Evolutionary conservation across 2,888 invertebrate genomes (phyloP).

Genomic region (Scaptomyza reducta): DNA sequence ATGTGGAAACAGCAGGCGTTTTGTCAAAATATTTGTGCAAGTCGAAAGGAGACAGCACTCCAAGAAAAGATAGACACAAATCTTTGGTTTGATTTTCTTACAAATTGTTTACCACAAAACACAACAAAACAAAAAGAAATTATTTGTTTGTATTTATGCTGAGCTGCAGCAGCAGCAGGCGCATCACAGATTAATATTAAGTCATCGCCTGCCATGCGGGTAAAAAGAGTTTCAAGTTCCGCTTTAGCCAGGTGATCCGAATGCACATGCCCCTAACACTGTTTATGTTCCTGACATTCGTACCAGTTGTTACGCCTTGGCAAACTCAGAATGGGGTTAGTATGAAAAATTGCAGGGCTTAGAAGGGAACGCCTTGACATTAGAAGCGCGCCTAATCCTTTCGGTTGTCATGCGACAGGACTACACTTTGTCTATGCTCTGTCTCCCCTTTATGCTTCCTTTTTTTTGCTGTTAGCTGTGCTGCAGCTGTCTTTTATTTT

Average conservation of each 20-base stretch:
- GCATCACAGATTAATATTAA: conserved; percentile 65
- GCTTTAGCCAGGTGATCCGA: conserved; percentile 40
- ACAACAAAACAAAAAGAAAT: conserved; percentile 20
- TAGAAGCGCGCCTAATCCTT: conserved; percentile 65
- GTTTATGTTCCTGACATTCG: conserved; percentile 10
- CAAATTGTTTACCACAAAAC: conserved; percentile 67
- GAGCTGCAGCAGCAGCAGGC: conserved; percentile 15
- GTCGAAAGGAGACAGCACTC: conserved; percentile 49
- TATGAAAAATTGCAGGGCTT: conserved; percentile 65
- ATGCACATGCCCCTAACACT: not conserved
- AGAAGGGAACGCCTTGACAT: conserved; percentile 45
- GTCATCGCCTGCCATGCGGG: conserved; percentile 46
- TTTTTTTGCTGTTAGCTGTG: too few relatives aligned
- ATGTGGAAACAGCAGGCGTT: conserved; percentile 82
- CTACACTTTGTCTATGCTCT: conserved; percentile 2
- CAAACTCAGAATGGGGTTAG: conserved; percentile 34
- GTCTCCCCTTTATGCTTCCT: conserved; percentile 9
- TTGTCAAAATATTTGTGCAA: conserved; percentile 82
- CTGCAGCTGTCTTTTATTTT: conserved; percentile 34
- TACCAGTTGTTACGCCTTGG: conserved; percentile 21
- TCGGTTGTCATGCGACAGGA: conserved; percentile 39
- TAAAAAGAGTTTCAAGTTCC: conserved; percentile 42
- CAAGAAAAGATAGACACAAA: conserved; percentile 36
- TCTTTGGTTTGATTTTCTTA: conserved; percentile 61
- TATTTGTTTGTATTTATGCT: conserved; percentile 67